phyloP scores from a whole-genome alignment of 2,888 invertebrate species.

The Sesamia inferens region DNA sequence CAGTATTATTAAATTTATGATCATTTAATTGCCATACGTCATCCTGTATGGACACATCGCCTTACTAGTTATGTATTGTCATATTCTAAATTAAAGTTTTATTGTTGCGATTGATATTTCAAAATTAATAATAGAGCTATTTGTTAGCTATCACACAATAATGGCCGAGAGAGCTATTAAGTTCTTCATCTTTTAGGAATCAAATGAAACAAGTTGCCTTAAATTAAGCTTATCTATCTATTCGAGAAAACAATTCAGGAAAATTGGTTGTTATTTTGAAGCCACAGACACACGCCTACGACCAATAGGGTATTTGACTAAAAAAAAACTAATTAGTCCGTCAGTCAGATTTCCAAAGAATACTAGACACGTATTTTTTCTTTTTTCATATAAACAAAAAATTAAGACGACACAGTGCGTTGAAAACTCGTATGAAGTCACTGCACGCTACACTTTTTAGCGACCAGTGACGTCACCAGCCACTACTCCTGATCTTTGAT shows the following conservation, averaged over 20 bases:
- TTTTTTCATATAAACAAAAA: too few relatives aligned
- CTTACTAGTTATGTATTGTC: conserved; percentile 59
- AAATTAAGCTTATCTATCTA: conserved; percentile 74
- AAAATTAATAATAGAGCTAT: conserved; percentile 60
- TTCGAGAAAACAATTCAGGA: conserved; percentile 76
- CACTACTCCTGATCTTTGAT: too few relatives aligned
- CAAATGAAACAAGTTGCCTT: conserved; percentile 62
- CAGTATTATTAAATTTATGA: conserved; percentile 48
- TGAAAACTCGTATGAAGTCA: too few relatives aligned
- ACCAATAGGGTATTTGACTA: too few relatives aligned
- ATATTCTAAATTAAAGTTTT: conserved; percentile 60
- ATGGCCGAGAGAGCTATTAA: conserved; percentile 57
- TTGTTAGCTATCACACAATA: conserved; percentile 59
- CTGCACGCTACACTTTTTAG: too few relatives aligned
- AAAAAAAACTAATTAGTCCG: too few relatives aligned
- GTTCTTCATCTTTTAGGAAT: conserved; percentile 53
- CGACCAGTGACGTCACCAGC: too few relatives aligned
- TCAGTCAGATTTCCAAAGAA: too few relatives aligned
- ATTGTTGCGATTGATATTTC: conserved; percentile 61
- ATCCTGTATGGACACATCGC: conserved; percentile 28
- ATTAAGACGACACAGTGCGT: too few relatives aligned
- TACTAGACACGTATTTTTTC: too few relatives aligned
- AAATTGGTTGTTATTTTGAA: conserved; percentile 78
- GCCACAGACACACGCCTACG: conserved; percentile 76
- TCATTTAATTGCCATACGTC: conserved; percentile 42